Base-by-base conservation (phyloP, 2,888 invertebrate species). In the Chrysina gloriosa region DNA sequence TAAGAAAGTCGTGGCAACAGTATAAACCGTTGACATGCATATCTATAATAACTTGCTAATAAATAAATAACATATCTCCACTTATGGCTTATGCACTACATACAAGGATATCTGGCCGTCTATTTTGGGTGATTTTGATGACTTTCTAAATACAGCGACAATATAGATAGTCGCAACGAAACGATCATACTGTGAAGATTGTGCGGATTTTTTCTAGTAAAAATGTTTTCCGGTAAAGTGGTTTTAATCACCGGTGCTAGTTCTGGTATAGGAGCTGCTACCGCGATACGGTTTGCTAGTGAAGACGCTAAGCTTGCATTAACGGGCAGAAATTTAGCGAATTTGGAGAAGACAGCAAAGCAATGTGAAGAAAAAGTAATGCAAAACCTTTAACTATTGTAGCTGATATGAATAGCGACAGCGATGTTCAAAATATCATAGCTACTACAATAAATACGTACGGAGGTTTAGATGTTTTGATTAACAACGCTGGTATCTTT, bases 201-300 rank as follows among this genome's bases (percentile, higher is more conserved):
- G n/a, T n/a, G n/a, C n/a, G n/a, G n/a, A n/a, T n/a, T n/a, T n/a
- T n/a, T n/a, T n/a, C n/a, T 36, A 21, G 9, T 14, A 16, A 61
- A 61, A 14, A 63, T 63, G 42, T 89, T 90, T 75, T 80, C 84
- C 45, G 89, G 88, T 16, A 90, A 90, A 86, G 89, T 90, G 1
- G 86, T 89, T 5, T 82, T 90, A 27, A 85, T 90, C 64, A 90
- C 90, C 58, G 92, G 92, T 54, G 91, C 92, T 0, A 92, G 92
- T 79, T 92, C 91, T 31, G 93, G 93, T 1, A 92, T 93, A 68
- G 93, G 93, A 2, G 89, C 89, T 27, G 90, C 89, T 2, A 91
- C 92, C 5, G 92, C 93, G 0, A 81, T 91, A 56, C 88, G 89
- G 89, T 85, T 93, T 72, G 88, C 92, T 1, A 86, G 86, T 75